Conservation (phyloP, 2,888 invertebrate genomes). For the Hecatera dysodea region DNA sequence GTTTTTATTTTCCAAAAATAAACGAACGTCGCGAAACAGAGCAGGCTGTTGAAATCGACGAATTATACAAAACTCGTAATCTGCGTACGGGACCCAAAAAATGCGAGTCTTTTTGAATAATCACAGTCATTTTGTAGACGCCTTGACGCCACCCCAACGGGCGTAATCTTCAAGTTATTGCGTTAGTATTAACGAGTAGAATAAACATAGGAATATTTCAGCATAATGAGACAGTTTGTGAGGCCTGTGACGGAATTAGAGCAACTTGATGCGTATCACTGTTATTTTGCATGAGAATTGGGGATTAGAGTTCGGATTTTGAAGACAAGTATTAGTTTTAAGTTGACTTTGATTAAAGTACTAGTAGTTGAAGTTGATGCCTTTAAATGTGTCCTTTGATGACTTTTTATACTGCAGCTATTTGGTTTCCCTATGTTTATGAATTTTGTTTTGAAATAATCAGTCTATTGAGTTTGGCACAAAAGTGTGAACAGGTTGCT, state of each 20-base stretch:
- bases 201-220: conserved; percentile 78
- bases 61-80: conserved; percentile 66
- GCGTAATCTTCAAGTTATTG: conserved; percentile 80
- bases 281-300: conserved; percentile 57
- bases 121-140: conserved; percentile 74
- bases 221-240: conserved; percentile 70
- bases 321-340: conserved; percentile 42
- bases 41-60: conserved; percentile 55
- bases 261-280: conserved; percentile 45
- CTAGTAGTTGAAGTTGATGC: background rate
- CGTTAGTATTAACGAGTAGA: conserved; percentile 78
- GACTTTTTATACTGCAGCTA: background rate
- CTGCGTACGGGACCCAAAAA: conserved; percentile 66
- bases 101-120: conserved; percentile 74
- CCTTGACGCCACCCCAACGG: conserved; percentile 66
- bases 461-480: too few species aligned
- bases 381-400: background rate
- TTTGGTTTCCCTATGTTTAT: too few species aligned
- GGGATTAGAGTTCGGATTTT: conserved; percentile 40
- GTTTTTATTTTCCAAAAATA: conserved; percentile 34
- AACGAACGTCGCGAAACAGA: conserved; percentile 15
- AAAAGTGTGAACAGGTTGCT: too few species aligned
- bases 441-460: background rate
- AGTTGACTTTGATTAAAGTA: conserved; percentile 31
- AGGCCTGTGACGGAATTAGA: conserved; percentile 68